Base-by-base conservation (phyloP, 2,113 vertebrate genomes). In the Urocolius indicus region DNA sequence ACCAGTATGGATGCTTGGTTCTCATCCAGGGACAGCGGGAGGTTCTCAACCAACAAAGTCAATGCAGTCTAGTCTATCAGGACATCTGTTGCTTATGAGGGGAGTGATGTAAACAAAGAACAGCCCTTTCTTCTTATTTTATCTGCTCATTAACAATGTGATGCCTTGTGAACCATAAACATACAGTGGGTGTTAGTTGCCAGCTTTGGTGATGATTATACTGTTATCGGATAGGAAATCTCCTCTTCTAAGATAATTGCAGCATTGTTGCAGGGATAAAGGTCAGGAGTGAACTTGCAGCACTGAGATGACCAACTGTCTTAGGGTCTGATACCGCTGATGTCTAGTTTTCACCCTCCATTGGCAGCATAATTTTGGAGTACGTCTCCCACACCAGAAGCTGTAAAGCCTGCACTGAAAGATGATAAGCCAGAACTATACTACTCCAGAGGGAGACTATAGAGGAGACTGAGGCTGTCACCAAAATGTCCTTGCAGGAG, bases 61-160 rank as follows among this genome's bases (percentile, higher is more conserved):
- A 86, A 93, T 30, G 83, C 91, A 95, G 93, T 96, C 87, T 96
- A 96, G 94, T 97, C 96, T 96, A 96, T 97, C 92, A 95, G 85
- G 95, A 97, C 96, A 97, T 97, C 95, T 97, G 96, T 96, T 96
- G 94, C 95, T 96, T 97, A 96, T 97, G 96, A 97, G 75, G 54
- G 71, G 93, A 95, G 81, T 88, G 91, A 84, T 96, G 93, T 96
- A 97, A 96, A 97, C 94, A 95, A 95, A 96, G 95, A 97, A 96
- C 95, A 96, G 68, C 63, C 43, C 90, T 89, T 89, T 94, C 84
- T 94, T 96, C 90, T 95, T 94, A 72, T 93, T 96, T 92, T 94
- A 96, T 96, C 94, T 96, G 82, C 89, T 94, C 78, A 93, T 95
- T 96, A 96, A 95, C 94, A 96, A 92, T 96, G 88, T 91, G 95